Percentiles rank a stretch among this genome's conserved stretches.
Evolutionary conservation across 2,113 vertebrate genomes (phyloP).

Genomic region (Desmodus rotundus): DNA sequence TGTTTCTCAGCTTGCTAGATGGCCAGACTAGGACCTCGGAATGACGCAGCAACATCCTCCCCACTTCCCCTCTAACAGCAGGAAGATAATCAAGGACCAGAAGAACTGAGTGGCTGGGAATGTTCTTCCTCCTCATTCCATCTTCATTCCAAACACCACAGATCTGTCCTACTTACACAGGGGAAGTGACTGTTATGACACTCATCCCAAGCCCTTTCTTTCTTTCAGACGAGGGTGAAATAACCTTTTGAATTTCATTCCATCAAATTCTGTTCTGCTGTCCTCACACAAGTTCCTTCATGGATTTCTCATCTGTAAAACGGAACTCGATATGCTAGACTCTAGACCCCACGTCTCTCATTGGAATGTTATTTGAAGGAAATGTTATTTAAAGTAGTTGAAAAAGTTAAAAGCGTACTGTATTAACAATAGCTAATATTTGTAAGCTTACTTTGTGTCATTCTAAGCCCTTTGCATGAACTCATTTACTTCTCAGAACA

Average conservation of each 20-base stretch:
- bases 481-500: constrained; percentile 1
- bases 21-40: neutral
- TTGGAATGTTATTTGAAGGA: neutral
- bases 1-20: constrained; percentile 32
- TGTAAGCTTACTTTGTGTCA: neutral
- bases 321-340: neutral
- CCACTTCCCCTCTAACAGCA: neutral
- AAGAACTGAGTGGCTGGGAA: neutral
- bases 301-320: constrained; percentile 15
- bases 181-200: neutral
- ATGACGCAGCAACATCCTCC: neutral
- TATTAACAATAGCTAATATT: neutral
- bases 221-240: constrained; percentile 7
- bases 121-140: neutral
- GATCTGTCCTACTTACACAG: neutral
- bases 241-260: constrained; percentile 7
- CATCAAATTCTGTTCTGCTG: constrained; percentile 1
- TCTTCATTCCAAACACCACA: neutral
- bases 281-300: constrained; percentile 14
- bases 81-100: neutral
- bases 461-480: constrained; percentile 1
- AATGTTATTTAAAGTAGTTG: neutral
- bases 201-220: neutral
- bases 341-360: neutral
- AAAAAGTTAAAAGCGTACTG: neutral